Evolutionary conservation across 2,888 invertebrate species (phyloP), one percentile per base, ranked within the genome.

Genomic region (Cordylochernes scorpioides): DNA sequence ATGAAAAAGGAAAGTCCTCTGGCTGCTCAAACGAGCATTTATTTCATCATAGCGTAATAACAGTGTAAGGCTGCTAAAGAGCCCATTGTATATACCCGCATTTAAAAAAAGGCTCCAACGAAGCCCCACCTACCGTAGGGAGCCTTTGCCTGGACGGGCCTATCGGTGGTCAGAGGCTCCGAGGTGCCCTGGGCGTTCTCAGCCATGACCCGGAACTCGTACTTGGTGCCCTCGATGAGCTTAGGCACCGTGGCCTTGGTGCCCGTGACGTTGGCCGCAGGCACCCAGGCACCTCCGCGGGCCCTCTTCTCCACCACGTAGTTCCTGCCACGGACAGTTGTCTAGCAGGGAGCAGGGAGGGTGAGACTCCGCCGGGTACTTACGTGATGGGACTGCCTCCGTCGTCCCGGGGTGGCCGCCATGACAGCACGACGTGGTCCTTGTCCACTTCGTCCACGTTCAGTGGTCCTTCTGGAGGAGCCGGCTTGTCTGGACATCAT

Each of bases 271-370:
- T 71, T 73, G 1, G 84, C 73, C 26, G 88, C 88, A 30, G 88
- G 88, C 28, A 86, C 84, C 88, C 88, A 88, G 17, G 84, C 82
- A 35, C 82, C 84, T 24, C 84, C 84, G 47, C 84, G 80, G 1
- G 77, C 74, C 9, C 84, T 68, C 55, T 88, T 88, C 50, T 91
- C 88, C 47, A 91, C 82, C 14, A 84, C 74, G 52, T 84, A 91
- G 27, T 78, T 77, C 25, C 37, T 37, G 12, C 3, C 21, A 13
- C 9, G 15, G 6, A 13, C 18, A 17, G n/a, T 19, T 9, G n/a
- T 9, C n/a, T 19, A 9, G 8, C n/a, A 9, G 8, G n/a, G n/a
- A 9, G 19, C 8, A 19, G n/a, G 8, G 19, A 19, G 8, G 12
- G 12, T 22, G 12, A 14, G 22, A 22, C 14, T 2, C 14, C 14